These are phyloP conservation scores for Synanthedon formicaeformis DNA, from an alignment of 2,888 invertebrate genomes.

Conservation along the genomic window DNA sequence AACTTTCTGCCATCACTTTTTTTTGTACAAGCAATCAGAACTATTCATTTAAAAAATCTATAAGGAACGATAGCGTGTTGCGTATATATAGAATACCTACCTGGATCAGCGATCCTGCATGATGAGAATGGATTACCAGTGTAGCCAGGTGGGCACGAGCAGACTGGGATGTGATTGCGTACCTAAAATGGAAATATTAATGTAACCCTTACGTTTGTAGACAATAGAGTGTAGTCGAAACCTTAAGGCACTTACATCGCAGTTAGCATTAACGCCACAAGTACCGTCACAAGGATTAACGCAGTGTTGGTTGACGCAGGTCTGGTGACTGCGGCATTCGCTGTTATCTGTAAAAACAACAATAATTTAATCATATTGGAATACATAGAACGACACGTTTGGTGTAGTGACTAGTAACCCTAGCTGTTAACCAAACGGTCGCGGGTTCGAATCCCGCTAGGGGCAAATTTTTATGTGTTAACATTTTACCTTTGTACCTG, in stretches of 20 bases:
- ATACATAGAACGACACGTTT: too few species aligned
- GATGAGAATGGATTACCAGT: slow-evolving; percentile 82
- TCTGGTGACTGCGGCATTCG: slow-evolving; percentile 79
- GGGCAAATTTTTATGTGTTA: too few species aligned
- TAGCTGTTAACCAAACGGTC: too few species aligned
- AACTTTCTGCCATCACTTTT: too few species aligned
- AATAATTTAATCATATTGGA: background rate
- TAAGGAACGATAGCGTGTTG: background rate
- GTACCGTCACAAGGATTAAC: slow-evolving; percentile 82
- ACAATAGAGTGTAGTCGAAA: background rate
- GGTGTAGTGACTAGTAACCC: too few species aligned
- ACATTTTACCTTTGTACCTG: too few species aligned
- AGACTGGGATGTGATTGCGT: slow-evolving; percentile 81
- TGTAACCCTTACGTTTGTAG: background rate
- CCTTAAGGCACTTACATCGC: slow-evolving; percentile 68
- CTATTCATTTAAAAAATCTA: background rate
- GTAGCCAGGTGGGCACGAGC: slow-evolving; percentile 82
- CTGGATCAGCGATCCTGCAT: slow-evolving; percentile 81
- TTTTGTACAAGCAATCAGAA: too few species aligned
- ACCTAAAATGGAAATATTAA: slow-evolving; percentile 34
- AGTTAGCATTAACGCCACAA: slow-evolving; percentile 82
- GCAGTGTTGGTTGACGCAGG: slow-evolving; percentile 82
- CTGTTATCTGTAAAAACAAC: slow-evolving; percentile 70
- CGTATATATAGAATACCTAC: slow-evolving; percentile 43
- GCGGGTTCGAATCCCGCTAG: too few species aligned